Evolutionary conservation across 2,797 vertebrate genomes (phyloP), one percentile per base, ranked within the genome.

Genomic region (Amblyraja radiata): DNA sequence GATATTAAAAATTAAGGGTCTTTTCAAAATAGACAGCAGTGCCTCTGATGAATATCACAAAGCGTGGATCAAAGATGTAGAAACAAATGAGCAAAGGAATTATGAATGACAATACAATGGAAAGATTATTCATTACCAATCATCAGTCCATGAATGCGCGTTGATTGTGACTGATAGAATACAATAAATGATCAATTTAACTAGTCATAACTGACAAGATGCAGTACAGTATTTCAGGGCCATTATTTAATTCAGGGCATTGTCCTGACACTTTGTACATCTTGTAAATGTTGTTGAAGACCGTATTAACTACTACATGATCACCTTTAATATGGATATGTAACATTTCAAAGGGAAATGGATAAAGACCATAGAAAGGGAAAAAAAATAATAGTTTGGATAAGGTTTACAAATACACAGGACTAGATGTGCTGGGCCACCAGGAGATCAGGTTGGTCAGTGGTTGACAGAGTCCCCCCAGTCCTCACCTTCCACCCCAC

Each of bases 101-200:
- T 74, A 92, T 76, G 71, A 76, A 76, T 92, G 68, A n/a, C 71
- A 46, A 92, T 16, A 58, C 23, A 0, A 25, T 54, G 90, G n/a
- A 54, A 39, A 54, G 71, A 74, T 74, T 14, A 76, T 28, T 54
- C n/a, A 58, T 76, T 74, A 92, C 39, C 39, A 25, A 92, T 92
- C 90, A 92, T 76, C 71, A 65, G 71, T 4, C 90, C 36, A 54
- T 92, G 90, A 91, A 74, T 54, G 39, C 71, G 76, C 23, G 8
- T 25, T 54, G 71, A 88, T 88, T 92, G 39, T 76, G 68, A 92
- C 23, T n/a, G 90, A 92, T 92, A n/a, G 71, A 92, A 54, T n/a
- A 6, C 39, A 92, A 76, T 54, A 76, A 92, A 92, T 92, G 71
- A 92, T 92, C 90, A 76, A 74, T 76, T 92, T 76, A n/a, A 76